A percentile compares a stretch with the other conserved stretches of the same genome.
Conservation (phyloP, 37 sponge, comb jelly and placozoan genomes). For the Amphimedon queenslandica region DNA sequence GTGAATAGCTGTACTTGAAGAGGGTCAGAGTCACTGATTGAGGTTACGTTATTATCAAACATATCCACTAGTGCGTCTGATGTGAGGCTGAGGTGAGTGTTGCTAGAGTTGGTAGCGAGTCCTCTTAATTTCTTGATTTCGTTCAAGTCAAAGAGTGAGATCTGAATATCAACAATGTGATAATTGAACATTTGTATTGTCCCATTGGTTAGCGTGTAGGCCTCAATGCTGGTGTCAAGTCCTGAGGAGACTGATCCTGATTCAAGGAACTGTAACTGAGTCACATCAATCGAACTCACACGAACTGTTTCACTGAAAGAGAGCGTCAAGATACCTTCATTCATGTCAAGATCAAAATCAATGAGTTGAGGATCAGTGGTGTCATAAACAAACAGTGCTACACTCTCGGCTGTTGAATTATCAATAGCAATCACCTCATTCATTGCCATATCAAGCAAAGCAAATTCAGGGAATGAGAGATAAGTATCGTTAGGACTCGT, state of each 20-base stretch:
- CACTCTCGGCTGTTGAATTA: constrained; percentile 32
- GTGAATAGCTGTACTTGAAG: constrained; percentile 35
- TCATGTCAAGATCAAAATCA: constrained; percentile 74
- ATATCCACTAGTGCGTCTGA: constrained; percentile 56
- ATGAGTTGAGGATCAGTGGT: constrained; percentile 55
- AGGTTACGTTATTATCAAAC: constrained; percentile 60
- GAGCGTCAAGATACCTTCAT: constrained; percentile 58
- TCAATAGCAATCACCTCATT: constrained; percentile 53
- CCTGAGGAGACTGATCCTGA: neutral
- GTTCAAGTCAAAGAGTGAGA: constrained; percentile 78
- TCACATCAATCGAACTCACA: constrained; percentile 52
- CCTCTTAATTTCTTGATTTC: constrained; percentile 70
- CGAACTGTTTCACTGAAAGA: constrained; percentile 80
- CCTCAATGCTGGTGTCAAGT: neutral
- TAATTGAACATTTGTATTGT: constrained; percentile 49
- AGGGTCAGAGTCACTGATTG: constrained; percentile 40
- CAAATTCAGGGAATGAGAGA: constrained; percentile 51
- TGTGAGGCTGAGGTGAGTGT: constrained; percentile 56
- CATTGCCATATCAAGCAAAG: constrained; percentile 71
- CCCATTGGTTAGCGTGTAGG: constrained; percentile 73
- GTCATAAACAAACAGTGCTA: constrained; percentile 54
- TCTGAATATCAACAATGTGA: constrained; percentile 48
- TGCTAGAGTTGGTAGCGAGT: constrained; percentile 53
- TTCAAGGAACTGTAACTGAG: constrained; percentile 21
- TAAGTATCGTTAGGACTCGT: constrained; percentile 43